phyloP scores from a whole-genome alignment of 2,113 vertebrate species.

The Entelurus aequoreus region DNA sequence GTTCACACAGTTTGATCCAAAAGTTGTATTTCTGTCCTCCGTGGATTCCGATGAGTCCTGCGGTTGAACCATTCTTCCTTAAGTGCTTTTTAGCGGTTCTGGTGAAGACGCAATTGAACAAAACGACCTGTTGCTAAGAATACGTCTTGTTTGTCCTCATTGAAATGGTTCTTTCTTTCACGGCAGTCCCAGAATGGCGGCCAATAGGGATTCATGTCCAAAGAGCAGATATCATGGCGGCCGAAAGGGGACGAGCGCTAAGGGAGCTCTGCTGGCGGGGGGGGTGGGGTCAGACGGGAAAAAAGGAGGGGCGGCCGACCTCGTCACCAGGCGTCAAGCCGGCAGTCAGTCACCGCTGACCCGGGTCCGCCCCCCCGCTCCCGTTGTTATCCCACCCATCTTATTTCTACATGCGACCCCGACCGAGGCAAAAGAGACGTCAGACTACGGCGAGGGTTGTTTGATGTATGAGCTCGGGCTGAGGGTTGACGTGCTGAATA shows the following conservation, averaged over 20 bases:
- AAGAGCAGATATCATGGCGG: slow-evolving; percentile 29
- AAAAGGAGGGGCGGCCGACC: slow-evolving; percentile 19
- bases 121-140: slow-evolving; percentile 47
- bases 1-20: neutral
- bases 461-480: slow-evolving; percentile 42
- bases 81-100: slow-evolving; percentile 35
- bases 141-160: slow-evolving; percentile 12
- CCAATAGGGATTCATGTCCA: no score
- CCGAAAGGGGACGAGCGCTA: neutral
- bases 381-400: slow-evolving; percentile 43
- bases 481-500: slow-evolving; percentile 44
- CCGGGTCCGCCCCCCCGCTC: slow-evolving; percentile 24
- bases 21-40: neutral
- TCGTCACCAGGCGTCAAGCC: slow-evolving; percentile 48
- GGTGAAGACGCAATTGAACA: slow-evolving; percentile 30
- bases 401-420: slow-evolving; percentile 33
- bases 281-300: slow-evolving; percentile 22
- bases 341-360: slow-evolving; percentile 56
- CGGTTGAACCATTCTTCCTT: slow-evolving; percentile 27
- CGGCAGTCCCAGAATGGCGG: no score
- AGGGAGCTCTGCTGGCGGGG: slow-evolving; percentile 7
- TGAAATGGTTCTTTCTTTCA: neutral
- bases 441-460: slow-evolving; percentile 20
- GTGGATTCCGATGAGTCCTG: slow-evolving; percentile 26
- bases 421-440: slow-evolving; percentile 30